Conservation (phyloP, 2,797 vertebrate species). For the Rhincodon typus region DNA sequence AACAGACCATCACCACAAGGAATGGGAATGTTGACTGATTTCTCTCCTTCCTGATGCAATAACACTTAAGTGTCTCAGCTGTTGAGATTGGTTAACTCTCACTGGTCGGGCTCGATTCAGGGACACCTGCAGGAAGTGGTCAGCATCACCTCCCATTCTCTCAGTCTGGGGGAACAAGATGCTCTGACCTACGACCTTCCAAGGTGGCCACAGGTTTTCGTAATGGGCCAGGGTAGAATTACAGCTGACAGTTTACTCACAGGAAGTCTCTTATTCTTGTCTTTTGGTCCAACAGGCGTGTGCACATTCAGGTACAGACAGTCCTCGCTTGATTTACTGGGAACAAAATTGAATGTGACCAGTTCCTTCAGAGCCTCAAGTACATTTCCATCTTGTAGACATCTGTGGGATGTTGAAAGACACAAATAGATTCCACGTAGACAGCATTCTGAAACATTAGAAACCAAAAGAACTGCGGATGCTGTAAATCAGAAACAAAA, state of each 20-base stretch:
- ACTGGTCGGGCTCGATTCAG: background rate
- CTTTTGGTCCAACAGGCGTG: background rate
- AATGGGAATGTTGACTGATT: background rate
- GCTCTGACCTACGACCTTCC: background rate
- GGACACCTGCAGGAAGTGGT: background rate
- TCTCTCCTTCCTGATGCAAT: background rate
- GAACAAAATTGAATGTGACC: background rate
- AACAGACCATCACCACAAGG: background rate
- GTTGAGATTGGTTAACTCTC: no score
- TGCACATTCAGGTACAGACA: slow-evolving; percentile 39
- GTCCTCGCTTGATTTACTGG: slow-evolving; percentile 30
- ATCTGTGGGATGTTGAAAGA: background rate
- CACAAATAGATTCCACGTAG: background rate
- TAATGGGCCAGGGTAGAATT: background rate
- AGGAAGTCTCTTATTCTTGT: background rate
- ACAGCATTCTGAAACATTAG: background rate
- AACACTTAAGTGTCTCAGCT: no score
- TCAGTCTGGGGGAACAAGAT: background rate
- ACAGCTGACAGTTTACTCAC: background rate
- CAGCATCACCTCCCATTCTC: background rate
- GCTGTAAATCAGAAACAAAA: no score
- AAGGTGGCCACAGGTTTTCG: background rate
- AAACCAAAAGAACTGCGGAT: no score
- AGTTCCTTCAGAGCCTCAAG: background rate
- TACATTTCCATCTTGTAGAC: background rate